These are phyloP conservation scores for Clytia hemisphaerica DNA, from an alignment of 30 jellyfish, hydroid and myxozoan species.

Conservation along the genomic window DNA sequence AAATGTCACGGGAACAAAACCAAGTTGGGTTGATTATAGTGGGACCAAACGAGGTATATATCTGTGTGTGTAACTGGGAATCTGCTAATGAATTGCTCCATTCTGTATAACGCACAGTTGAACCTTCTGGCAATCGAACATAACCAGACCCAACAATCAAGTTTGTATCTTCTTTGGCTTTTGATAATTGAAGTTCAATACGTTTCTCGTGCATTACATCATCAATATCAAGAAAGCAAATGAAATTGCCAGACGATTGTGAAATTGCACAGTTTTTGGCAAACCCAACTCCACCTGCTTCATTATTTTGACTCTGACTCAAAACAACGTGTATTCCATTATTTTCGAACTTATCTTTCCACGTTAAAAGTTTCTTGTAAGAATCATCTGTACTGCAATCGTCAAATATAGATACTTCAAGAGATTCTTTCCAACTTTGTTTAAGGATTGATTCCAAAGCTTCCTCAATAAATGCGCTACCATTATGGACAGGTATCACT, in stretches of 20 bases:
- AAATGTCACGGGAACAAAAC: constrained; percentile 75
- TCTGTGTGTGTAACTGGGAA: constrained; percentile 58
- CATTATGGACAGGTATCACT: constrained; percentile 71
- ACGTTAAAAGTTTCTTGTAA: constrained; percentile 24
- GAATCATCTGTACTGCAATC: constrained; percentile 74
- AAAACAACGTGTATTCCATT: constrained; percentile 28
- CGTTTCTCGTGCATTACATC: constrained; percentile 70
- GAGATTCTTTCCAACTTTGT: constrained; percentile 78
- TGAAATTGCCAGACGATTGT: constrained; percentile 62
- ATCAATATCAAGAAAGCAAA: constrained; percentile 84
- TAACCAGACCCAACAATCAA: constrained; percentile 65
- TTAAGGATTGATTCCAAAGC: constrained; percentile 46
- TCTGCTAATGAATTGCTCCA: constrained; percentile 69
- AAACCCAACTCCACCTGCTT: constrained; percentile 73
- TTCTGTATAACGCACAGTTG: constrained; percentile 76
- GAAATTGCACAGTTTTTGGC: constrained; percentile 70
- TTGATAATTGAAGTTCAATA: constrained; percentile 52
- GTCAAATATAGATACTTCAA: constrained; percentile 58
- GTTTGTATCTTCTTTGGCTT: constrained; percentile 29
- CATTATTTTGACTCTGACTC: constrained; percentile 30
- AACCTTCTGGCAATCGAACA: constrained; percentile 59
- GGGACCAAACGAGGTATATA: constrained; percentile 95
- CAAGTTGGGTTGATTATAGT: constrained; percentile 90
- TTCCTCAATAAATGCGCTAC: constrained; percentile 58
- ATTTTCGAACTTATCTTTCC: constrained; percentile 44